Evolutionary conservation across 2,888 invertebrate species (phyloP), one percentile per base, ranked within the genome.

Genomic region (Drymonia ruficornis): DNA sequence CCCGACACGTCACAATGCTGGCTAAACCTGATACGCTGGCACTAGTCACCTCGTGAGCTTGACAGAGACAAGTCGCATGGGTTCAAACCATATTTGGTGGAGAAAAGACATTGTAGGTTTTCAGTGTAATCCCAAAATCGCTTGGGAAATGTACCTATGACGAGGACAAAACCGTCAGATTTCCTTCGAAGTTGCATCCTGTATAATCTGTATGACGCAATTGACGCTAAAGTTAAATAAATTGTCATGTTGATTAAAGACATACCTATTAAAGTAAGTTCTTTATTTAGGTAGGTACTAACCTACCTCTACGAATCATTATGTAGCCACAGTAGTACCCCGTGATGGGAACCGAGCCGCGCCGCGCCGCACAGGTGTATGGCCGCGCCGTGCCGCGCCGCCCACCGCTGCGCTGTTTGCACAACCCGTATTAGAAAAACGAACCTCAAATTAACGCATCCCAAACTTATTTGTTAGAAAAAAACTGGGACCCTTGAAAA

Each of bases 381-480:
- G 44, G 28, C 19, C 55, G 53, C 50, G n/a, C n/a, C n/a, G n/a
- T n/a, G n/a, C n/a, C 16, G 43, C 34, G 50, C n/a, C 18, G 38
- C 34, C 36, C 38, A 11, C 51, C 53, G 38, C 18, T n/a, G n/a
- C 34, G 46, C 63, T 46, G 82, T 84, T 83, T 83, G 73, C 72
- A 70, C 76, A 75, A 70, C 63, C 71, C 71, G 73, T 75, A 76
- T 76, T 76, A 80, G 69, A 83, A 81, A 80, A 82, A 81, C 76
- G 76, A 81, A 79, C 70, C 65, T 78, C 81, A 82, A 84, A 84
- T 86, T 81, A 84, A 83, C 81, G 80, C 74, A 62, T 74, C 79
- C 78, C 71, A 78, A 81, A 76, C 75, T 78, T 80, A 78, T 50
- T 55, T 55, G 53, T 58, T 72, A 68, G 70, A 80, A 76, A 72